Evolutionary conservation across 2,113 vertebrate genomes (phyloP).

Genomic region (Stercorarius parasiticus): DNA sequence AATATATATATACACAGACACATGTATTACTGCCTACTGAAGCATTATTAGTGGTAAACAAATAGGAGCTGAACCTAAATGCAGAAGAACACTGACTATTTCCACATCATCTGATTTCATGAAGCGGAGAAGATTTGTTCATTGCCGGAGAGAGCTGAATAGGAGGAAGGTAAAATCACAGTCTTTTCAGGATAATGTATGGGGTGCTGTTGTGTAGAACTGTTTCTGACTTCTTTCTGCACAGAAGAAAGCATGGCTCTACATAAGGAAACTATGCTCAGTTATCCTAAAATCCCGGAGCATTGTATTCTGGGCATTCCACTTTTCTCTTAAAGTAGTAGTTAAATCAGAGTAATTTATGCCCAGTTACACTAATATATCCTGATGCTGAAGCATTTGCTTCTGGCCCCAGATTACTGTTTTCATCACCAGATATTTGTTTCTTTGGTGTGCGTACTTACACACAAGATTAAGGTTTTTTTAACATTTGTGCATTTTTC

Average conservation of each 20-base stretch:
- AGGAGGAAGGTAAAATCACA: background rate
- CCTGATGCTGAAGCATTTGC: background rate
- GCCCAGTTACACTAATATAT: background rate
- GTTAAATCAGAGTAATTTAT: background rate
- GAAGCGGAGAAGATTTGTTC: background rate
- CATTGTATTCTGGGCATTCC: background rate
- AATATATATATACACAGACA: too few relatives aligned
- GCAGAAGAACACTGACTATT: background rate
- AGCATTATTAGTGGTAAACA: background rate
- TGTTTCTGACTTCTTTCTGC: background rate
- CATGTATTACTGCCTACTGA: background rate
- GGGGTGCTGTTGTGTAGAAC: background rate
- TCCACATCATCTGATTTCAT: background rate
- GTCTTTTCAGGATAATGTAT: background rate
- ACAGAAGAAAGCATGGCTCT: background rate
- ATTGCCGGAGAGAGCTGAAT: background rate
- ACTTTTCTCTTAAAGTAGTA: background rate
- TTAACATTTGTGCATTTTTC: slow-evolving; percentile 6
- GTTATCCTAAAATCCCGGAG: background rate
- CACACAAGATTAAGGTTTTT: background rate
- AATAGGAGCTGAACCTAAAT: background rate
- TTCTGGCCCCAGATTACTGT: background rate
- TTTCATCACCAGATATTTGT: background rate
- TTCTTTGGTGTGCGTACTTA: background rate
- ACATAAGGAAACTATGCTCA: background rate